Percentiles rank a stretch among this genome's conserved stretches.
Conservation (phyloP, 2,888 invertebrate genomes). For the Heteromurus nitidus region DNA sequence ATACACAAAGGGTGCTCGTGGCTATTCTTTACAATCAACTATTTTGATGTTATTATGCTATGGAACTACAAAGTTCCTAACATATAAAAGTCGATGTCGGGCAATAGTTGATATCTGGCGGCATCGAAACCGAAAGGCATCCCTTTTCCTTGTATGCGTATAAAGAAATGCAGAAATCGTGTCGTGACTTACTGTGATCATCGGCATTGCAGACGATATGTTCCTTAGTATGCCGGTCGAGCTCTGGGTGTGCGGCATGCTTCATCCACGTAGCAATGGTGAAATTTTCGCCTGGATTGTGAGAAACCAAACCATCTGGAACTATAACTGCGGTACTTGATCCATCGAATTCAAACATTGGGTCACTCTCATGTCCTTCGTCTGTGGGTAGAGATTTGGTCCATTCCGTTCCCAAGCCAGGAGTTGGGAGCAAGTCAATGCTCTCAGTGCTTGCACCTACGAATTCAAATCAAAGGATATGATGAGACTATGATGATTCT, state of each 20-base stretch:
- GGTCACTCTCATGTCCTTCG: constrained; percentile 88
- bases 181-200: constrained; percentile 89
- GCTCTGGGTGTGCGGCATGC: constrained; percentile 86
- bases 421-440: constrained; percentile 89
- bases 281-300: constrained; percentile 87
- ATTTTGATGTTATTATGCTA: no score
- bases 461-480: no score
- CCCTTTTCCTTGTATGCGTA: no score
- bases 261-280: constrained; percentile 96
- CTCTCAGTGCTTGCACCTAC: constrained; percentile 86
- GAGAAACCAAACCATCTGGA: constrained; percentile 85
- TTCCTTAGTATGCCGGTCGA: constrained; percentile 94
- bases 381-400: constrained; percentile 88
- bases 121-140: not conserved
- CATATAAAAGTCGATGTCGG: no score
- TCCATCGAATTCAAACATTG: constrained; percentile 97
- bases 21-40: no score
- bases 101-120: no score
- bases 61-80: no score
- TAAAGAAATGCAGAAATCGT: not conserved
- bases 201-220: constrained; percentile 98
- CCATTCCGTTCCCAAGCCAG: constrained; percentile 86
- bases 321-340: constrained; percentile 89
- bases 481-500: no score
- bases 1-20: no score